Percentiles rank a stretch among this genome's conserved stretches.
Evolutionary conservation across 2,888 invertebrate genomes (phyloP).

Genomic region (Stenodera caucasica): DNA sequence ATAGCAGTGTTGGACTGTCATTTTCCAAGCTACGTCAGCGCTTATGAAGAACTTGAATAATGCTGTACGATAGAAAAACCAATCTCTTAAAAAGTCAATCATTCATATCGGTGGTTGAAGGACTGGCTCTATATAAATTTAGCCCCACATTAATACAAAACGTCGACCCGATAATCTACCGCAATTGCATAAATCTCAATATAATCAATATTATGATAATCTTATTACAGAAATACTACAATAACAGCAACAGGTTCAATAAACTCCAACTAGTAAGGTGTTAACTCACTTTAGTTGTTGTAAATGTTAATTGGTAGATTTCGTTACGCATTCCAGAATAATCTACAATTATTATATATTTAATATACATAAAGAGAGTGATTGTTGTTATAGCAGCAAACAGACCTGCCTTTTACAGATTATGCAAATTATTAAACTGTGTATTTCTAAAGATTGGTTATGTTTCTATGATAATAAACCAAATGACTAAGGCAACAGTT

Average conservation of each 20-base stretch:
- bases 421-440: conserved; percentile 9
- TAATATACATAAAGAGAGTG: conserved; percentile 12
- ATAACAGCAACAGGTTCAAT: conserved; percentile 25
- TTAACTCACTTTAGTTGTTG: conserved; percentile 12
- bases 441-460: background rate
- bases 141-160: no score
- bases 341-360: conserved; percentile 12
- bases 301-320: conserved; percentile 21
- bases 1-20: conserved; percentile 14
- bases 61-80: conserved; percentile 46
- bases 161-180: background rate
- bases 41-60: conserved; percentile 50
- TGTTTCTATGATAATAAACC: background rate
- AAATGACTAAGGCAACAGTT: no score
- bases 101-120: conserved; percentile 39
- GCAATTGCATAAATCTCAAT: background rate
- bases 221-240: background rate
- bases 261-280: conserved; percentile 13
- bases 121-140: conserved; percentile 6
- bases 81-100: conserved; percentile 52
- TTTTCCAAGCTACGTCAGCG: conserved; percentile 44
- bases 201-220: background rate
- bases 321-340: conserved; percentile 12
- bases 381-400: background rate
- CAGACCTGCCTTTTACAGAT: conserved; percentile 14